Percentiles rank a stretch among this genome's conserved stretches.
Evolutionary conservation across 2,113 vertebrate genomes (phyloP).

Genomic region (Eptesicus fuscus): DNA sequence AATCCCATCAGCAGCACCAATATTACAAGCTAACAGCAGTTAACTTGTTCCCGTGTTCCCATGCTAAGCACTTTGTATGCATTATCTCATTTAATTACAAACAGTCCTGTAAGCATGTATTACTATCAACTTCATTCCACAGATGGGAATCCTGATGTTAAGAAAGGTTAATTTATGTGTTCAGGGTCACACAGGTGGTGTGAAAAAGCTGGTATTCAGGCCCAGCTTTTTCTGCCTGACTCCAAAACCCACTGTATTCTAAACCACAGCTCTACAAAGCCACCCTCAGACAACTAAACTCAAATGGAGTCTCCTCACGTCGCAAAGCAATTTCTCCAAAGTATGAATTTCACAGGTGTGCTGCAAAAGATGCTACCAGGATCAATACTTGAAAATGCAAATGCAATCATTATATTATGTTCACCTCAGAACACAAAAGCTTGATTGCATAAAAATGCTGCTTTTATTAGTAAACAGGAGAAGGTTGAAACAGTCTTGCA

Average conservation of each 20-base stretch:
- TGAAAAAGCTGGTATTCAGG: neutral
- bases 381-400: conserved; percentile 78
- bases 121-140: neutral
- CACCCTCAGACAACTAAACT: neutral
- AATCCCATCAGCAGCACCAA: neutral
- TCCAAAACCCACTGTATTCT: neutral
- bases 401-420: conserved; percentile 75
- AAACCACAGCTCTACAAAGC: neutral
- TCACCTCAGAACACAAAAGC: conserved; percentile 74
- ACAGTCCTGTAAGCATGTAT: neutral
- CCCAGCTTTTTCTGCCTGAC: neutral
- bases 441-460: conserved; percentile 74
- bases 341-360: conserved; percentile 73
- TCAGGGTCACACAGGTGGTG: neutral
- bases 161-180: neutral
- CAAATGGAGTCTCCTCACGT: conserved; percentile 54
- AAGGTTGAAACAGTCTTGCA: conserved; percentile 43
- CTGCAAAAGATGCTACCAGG: conserved; percentile 54
- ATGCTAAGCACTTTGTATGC: neutral
- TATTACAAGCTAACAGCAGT: neutral
- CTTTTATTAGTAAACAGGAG: conserved; percentile 74
- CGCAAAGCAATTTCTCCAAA: conserved; percentile 62
- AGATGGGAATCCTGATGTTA: neutral
- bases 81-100: neutral
- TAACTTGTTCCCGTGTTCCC: no score